Base-by-base conservation (phyloP, 2,888 invertebrate species). In the Leucozona laternaria region DNA sequence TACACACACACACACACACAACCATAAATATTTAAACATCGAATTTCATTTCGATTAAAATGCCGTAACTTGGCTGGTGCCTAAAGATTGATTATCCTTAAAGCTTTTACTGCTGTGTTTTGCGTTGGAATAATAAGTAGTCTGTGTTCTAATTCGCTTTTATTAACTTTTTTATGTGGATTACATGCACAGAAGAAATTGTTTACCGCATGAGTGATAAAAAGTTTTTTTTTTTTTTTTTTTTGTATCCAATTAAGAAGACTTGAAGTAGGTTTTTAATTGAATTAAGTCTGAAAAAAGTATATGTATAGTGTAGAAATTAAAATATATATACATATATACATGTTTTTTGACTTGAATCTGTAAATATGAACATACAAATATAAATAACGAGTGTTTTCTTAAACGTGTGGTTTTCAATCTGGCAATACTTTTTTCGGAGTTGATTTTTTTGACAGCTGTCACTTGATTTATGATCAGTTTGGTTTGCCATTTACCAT, bases 121-220 rank as follows among this genome's bases (percentile, higher is more conserved):
- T 80, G 81, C 73, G 81, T 73, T 58, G 43, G 81, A 85, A 85
- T 85, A 85, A 81, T 85, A 80, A 77, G 81, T 81, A 55, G 73
- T 85, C 73, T 81, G 28, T 68, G 77, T 73, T 81, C 81, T 85
- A 85, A 85, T 80, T 80, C 80, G 77, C 45, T 81, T 85, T 85
- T 85, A 85, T 85, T 85, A 81, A 77, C 73, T 85, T 77, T 85
- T 81, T 85, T 81, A 85, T 85, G 81, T 78, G 85, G 70, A 81
- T 85, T 85, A 85, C 85, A 81, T 85, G 80, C 70, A 73, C 62
- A 73, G 68, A 48, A 57, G 57, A 77, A 72, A 71, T 72, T 81
- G 68, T 77, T 77, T 78, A 78, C 73, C 77, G 73, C 73, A 81
- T 73, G 77, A 85, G 62, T 78, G 81, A 85, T 81, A 78, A 73